Evolutionary conservation across 2,888 invertebrate genomes (phyloP).

Genomic region (Callimorpha dominula): DNA sequence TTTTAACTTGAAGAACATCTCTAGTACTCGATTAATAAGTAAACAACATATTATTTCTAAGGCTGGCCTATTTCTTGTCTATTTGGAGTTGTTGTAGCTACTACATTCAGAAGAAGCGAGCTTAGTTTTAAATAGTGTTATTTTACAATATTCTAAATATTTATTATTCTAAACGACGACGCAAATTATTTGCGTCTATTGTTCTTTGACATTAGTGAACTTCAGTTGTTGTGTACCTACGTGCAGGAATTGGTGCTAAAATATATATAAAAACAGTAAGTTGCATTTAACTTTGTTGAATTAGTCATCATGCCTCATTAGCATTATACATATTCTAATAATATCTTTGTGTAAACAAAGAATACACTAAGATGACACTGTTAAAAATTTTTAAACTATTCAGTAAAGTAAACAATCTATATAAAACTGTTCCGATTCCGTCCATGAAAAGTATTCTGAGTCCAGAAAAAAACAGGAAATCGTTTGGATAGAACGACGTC

Average conservation of each 20-base stretch:
- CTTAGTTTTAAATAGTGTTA: neutral
- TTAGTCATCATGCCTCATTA: slow-evolving; percentile 8
- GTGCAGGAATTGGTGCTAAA: slow-evolving; percentile 9
- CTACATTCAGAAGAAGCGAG: neutral
- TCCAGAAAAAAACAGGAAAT: too few relatives aligned
- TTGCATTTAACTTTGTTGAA: slow-evolving; percentile 3
- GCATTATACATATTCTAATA: slow-evolving; percentile 3
- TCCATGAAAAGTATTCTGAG: too few relatives aligned
- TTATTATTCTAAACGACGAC: slow-evolving; percentile 8
- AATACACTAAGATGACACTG: neutral
- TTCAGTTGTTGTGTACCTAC: slow-evolving; percentile 7
- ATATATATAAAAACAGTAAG: neutral
- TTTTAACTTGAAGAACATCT: neutral
- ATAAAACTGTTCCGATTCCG: too few relatives aligned
- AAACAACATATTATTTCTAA: neutral
- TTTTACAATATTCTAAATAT: neutral
- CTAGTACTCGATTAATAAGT: neutral
- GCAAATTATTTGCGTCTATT: slow-evolving; percentile 33
- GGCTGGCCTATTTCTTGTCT: neutral
- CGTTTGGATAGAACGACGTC: too few relatives aligned
- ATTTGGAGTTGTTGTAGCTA: neutral
- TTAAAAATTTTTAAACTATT: neutral
- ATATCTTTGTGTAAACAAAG: neutral
- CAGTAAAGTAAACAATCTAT: neutral
- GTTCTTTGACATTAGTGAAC: slow-evolving; percentile 42